Evolutionary conservation across 2,888 invertebrate species (phyloP).

Genomic region (Ophion slaviceki): DNA sequence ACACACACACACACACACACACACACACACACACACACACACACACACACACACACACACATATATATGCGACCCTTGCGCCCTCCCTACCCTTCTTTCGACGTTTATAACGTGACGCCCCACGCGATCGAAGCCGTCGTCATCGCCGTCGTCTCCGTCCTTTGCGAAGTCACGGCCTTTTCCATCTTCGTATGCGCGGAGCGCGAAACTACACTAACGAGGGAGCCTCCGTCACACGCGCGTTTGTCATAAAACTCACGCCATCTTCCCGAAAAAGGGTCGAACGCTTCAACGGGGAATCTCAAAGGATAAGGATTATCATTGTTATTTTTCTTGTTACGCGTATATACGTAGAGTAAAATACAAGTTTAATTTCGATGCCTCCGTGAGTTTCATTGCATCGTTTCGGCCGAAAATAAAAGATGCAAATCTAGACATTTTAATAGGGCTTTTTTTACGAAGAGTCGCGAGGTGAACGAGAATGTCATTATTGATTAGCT

Average conservation of each 20-base stretch:
- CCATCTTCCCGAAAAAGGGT: neutral
- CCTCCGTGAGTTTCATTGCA: too few species aligned
- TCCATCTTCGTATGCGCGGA: neutral
- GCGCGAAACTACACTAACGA: neutral
- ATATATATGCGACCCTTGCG: too few species aligned
- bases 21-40: neutral
- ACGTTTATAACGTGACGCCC: neutral
- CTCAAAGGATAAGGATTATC: neutral
- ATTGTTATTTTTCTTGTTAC: neutral
- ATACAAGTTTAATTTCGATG: too few species aligned
- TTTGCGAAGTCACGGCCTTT: neutral
- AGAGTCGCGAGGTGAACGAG: too few species aligned
- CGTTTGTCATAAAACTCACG: neutral
- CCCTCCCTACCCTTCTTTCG: neutral
- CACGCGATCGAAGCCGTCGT: neutral
- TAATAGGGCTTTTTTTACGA: too few species aligned
- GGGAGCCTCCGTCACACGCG: neutral
- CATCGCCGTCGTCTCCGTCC: neutral
- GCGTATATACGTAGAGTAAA: too few species aligned
- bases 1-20: neutral
- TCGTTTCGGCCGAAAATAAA: too few species aligned
- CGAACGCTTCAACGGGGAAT: neutral
- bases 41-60: neutral
- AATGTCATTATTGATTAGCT: too few species aligned
- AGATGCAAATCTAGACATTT: too few species aligned